Evolutionary conservation across 2,113 vertebrate genomes (phyloP), one percentile per base, ranked within the genome.

Genomic region (Ceyx cyanopectus): DNA sequence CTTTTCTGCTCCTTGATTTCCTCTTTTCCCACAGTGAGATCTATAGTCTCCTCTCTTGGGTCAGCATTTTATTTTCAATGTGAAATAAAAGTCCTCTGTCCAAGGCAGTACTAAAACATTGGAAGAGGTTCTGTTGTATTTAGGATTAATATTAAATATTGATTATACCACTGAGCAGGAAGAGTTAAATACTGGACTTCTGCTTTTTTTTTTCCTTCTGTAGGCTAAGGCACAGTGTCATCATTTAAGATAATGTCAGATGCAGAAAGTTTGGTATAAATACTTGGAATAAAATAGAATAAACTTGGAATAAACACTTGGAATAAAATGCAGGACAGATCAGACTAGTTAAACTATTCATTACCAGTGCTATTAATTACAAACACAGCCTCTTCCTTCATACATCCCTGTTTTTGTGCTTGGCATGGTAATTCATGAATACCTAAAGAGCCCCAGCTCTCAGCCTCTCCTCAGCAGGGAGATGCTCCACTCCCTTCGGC

Each of bases 1-100:
- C 30, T 18, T 95, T 82, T 91, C 79, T 94, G 29, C 94, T 92
- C 41, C 78, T 87, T 74, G 60, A 62, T 91, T 94, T 94, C 68
- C 43, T 91, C 18, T 17, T 54, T 91, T 69, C 60, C 21, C 43
- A 60, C 48, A 46, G 23, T 56, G 43, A 87, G 85, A 80, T 77
- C 32, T 89, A 8, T 30, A 51, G 63, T 43, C 30, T 77, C 41
- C 40, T 73, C 45, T 76, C 84, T 66, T 80, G 69, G 87, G 43
- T 91, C 75, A 85, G 67, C 51, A 26, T 91, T 95, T 89, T 70
- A 82, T 87, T 87, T 87, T 73, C 72, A 50, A 14, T 27, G 63
- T 85, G 74, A 87, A 76, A 61, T 58, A 30, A 46, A 40, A 50
- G 34, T 45, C 34, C 62, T 89, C 67, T 7, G 19, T 91, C 10